A percentile compares a stretch with the other conserved stretches of the same genome.
These are phyloP conservation scores for Camelus dromedarius DNA, from an alignment of 2,113 vertebrate genomes.

Conservation along the genomic window DNA sequence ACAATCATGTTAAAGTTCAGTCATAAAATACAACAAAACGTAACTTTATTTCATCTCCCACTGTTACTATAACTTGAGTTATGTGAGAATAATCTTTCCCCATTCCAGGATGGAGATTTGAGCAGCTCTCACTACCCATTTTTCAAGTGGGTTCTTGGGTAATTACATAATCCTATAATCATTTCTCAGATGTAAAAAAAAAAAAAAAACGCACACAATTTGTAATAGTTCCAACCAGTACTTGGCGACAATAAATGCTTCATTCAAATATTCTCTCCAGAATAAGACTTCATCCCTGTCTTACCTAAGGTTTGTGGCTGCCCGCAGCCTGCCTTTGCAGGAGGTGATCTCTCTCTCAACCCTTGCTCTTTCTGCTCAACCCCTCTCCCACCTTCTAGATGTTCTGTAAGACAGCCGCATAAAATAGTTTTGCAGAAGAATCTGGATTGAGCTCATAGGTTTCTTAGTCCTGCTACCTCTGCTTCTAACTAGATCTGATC, in stretches of 20 bases:
- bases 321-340: neutral
- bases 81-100: neutral
- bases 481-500: neutral
- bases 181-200: neutral
- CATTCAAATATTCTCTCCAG: neutral
- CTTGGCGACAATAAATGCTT: neutral
- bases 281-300: neutral
- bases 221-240: neutral
- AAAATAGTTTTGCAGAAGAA: neutral
- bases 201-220: neutral
- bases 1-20: neutral
- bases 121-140: neutral
- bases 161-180: neutral
- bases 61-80: neutral
- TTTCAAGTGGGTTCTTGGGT: neutral
- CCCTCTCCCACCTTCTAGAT: too few relatives aligned
- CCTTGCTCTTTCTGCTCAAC: neutral
- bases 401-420: neutral
- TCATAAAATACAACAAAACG: neutral
- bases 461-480: neutral
- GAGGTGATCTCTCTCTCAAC: too few relatives aligned
- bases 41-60: neutral
- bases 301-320: neutral
- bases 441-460: fast-evolving
- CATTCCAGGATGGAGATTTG: neutral